These are phyloP conservation scores for Phodopus roborovskii DNA, from an alignment of 2,113 vertebrate species.

Conservation along the genomic window DNA sequence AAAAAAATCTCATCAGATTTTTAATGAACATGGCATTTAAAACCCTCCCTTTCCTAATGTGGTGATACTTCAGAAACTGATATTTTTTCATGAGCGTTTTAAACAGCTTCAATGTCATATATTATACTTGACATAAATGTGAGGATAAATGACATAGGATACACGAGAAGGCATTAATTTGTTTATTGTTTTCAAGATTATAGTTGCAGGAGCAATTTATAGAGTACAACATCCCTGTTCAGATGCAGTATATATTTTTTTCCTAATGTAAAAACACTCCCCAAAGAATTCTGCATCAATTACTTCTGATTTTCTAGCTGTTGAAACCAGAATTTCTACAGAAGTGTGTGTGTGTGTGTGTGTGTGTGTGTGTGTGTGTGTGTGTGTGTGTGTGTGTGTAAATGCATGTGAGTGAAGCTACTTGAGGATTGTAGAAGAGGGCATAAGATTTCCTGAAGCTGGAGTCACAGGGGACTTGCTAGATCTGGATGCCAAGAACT, in stretches of 20 bases:
- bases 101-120: not conserved
- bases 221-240: conserved; percentile 3
- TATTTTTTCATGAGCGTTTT: conserved; percentile 44
- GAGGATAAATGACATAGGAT: conserved; percentile 17
- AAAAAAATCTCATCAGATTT: not conserved
- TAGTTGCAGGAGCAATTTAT: not conserved
- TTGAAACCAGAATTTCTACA: conserved; percentile 53
- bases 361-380: not conserved
- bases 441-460: not conserved
- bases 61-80: conserved; percentile 20
- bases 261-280: conserved; percentile 25
- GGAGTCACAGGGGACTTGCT: not conserved
- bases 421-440: not conserved
- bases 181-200: conserved; percentile 6
- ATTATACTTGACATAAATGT: not conserved
- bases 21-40: conserved; percentile 49
- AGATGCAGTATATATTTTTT: not conserved
- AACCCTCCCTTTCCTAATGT: conserved; percentile 4
- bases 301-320: conserved; percentile 12
- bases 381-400: not conserved
- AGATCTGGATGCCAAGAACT: not conserved
- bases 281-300: not conserved
- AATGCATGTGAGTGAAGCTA: not conserved
- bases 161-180: not conserved
- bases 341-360: not conserved